Conservation (phyloP, 2,113 vertebrate species). For the Osmerus eperlanus region DNA sequence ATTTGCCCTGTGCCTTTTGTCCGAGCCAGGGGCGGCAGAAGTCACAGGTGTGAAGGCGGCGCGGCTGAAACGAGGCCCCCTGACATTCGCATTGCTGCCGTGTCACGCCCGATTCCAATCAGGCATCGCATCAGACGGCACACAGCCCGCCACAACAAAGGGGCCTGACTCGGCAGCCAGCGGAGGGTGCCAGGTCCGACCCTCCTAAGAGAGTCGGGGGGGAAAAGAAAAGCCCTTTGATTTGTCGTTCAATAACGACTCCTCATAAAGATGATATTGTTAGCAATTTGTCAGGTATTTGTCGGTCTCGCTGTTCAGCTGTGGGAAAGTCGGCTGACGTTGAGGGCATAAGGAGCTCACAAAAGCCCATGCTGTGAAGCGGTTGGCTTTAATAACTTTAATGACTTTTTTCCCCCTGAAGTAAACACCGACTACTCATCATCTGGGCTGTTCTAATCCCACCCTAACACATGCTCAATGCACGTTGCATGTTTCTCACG, state of each 20-base stretch:
- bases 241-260: constrained; percentile 5
- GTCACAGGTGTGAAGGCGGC: constrained; percentile 52
- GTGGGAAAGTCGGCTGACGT: no score
- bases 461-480: neutral
- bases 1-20: constrained; percentile 52
- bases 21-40: constrained; percentile 33
- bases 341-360: no score
- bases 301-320: constrained; percentile 2
- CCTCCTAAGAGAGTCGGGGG: neutral
- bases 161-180: constrained; percentile 27
- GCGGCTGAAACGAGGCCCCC: constrained; percentile 13
- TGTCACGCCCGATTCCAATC: constrained; percentile 36
- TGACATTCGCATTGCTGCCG: constrained; percentile 12
- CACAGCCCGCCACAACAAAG: constrained; percentile 25
- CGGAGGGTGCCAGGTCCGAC: constrained; percentile 15
- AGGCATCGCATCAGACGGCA: constrained; percentile 28
- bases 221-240: constrained; percentile 31
- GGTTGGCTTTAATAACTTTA: no score
- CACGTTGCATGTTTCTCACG: neutral
- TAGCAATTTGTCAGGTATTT: constrained; percentile 38
- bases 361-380: no score
- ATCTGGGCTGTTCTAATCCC: no score
- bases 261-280: constrained; percentile 13
- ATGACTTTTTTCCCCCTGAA: no score
- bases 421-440: no score